Conservation (phyloP, 1,140 invertebrate genomes). For the Pseudomyrmex pallidus region DNA sequence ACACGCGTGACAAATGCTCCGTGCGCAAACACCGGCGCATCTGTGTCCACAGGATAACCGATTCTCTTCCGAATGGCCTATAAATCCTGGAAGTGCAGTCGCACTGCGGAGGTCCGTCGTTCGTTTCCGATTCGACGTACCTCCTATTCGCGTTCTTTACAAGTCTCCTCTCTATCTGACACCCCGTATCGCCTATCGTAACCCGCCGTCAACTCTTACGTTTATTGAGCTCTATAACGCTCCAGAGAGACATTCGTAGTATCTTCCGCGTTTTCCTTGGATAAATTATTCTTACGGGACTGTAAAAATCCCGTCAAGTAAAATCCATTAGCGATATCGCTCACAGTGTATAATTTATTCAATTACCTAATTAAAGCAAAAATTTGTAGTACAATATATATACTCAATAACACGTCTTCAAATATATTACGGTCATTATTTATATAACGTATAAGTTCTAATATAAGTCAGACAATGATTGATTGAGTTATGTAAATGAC, state of each 20-base stretch:
- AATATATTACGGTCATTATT: too few species aligned
- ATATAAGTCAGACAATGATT: too few species aligned
- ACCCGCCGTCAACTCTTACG: slow-evolving; percentile 25
- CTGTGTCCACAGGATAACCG: slow-evolving; percentile 83
- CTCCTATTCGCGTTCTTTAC: slow-evolving; percentile 50
- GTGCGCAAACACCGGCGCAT: slow-evolving; percentile 83
- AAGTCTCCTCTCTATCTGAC: slow-evolving; percentile 45
- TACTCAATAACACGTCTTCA: background rate
- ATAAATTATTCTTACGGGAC: slow-evolving; percentile 32
- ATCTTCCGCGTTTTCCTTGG: slow-evolving; percentile 18
- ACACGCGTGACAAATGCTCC: slow-evolving; percentile 85
- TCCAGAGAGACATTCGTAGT: slow-evolving; percentile 2
- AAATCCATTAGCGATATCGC: background rate
- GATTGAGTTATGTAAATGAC: background rate
- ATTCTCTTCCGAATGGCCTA: slow-evolving; percentile 71
- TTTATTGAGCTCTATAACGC: slow-evolving; percentile 32
- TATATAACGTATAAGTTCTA: too few species aligned
- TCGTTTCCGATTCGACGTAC: slow-evolving; percentile 51
- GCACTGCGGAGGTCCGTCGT: slow-evolving; percentile 55
- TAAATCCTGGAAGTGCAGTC: slow-evolving; percentile 70
- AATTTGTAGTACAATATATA: background rate
- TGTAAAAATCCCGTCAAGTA: slow-evolving; percentile 1
- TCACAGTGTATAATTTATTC: background rate
- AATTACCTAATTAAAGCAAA: background rate
- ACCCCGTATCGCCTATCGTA: slow-evolving; percentile 42